Base-by-base conservation (phyloP, 1,140 invertebrate species). In the Rhopalosiphum maidis region DNA sequence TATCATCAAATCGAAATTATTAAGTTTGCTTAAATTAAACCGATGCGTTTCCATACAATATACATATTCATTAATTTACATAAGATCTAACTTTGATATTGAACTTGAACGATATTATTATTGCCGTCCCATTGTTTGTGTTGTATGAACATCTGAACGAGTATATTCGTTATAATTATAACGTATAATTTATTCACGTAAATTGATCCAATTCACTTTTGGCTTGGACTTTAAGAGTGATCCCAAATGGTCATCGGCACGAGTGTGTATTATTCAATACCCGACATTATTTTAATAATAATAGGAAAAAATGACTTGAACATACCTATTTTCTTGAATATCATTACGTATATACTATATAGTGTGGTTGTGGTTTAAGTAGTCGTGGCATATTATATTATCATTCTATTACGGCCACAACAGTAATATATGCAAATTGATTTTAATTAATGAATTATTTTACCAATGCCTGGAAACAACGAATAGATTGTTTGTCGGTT, bases 371-470 rank as follows among this genome's bases (percentile, higher is more conserved):
- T 77, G 15, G n/a, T 77, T 77, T 77, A 77, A 77, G 60, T 77
- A 77, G 60, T 77, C 30, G 30, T n/a, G 30, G 30, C n/a, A 77
- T n/a, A 68, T 77, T 68, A 68, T 60, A 30, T 55, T 55, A 23
- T 60, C 30, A 60, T 60, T 68, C 15, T 82, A 37, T n/a, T 89
- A 37, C 2, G 48, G 25, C 60, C 30, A 90, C 35, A 6, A 46
- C n/a, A 86, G 23, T 46, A 86, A 30, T 77, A 35, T 68, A 90
- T 90, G 89, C 55, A 91, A 91, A 91, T 91, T 82, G 55, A 91
- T 77, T 91, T 91, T 43, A 82, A 82, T 35, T 41, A 18, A 82
- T 91, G 22, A 48, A 91, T 91, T 82, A 91, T 82, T 35, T 68
- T 30, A 48, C 55, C 30, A 15, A 91, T 91, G 60, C 9, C 41